Percentiles rank a stretch among this genome's conserved stretches.
These are phyloP conservation scores for Sesamia inferens DNA, from an alignment of 2,888 invertebrate species.

Conservation along the genomic window DNA sequence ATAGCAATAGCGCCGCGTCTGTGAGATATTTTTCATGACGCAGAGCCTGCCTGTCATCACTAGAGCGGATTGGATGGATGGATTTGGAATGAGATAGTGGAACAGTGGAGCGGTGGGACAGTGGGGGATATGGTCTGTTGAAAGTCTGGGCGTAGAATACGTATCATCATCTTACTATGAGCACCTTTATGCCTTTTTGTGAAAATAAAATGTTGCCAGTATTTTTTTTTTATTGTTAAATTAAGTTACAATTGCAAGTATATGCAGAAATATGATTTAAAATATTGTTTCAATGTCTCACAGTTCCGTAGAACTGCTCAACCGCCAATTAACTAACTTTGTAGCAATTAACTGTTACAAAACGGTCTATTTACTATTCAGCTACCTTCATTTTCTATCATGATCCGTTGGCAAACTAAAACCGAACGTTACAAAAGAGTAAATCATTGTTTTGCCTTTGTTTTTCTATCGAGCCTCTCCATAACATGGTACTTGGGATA, in stretches of 20 bases:
- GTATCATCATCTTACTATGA: background rate
- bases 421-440: conserved; percentile 32
- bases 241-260: background rate
- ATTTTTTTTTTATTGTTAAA: conserved; percentile 15
- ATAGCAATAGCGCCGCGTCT: no score
- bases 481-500: conserved; percentile 26
- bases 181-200: no score
- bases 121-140: background rate
- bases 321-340: conserved; percentile 55
- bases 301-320: conserved; percentile 19
- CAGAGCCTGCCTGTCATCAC: no score
- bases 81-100: no score
- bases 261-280: conserved; percentile 26
- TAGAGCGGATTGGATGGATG: no score
- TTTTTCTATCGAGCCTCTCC: conserved; percentile 45
- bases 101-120: background rate
- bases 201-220: background rate
- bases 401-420: conserved; percentile 29
- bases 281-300: conserved; percentile 38
- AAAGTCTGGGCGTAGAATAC: background rate
- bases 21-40: no score
- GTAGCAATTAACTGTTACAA: conserved; percentile 20
- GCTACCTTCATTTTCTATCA: conserved; percentile 1
- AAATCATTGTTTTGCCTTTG: conserved; percentile 54
- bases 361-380: conserved; percentile 28